Conservation (phyloP, 1,140 invertebrate genomes). For the Pantala flavescens region DNA sequence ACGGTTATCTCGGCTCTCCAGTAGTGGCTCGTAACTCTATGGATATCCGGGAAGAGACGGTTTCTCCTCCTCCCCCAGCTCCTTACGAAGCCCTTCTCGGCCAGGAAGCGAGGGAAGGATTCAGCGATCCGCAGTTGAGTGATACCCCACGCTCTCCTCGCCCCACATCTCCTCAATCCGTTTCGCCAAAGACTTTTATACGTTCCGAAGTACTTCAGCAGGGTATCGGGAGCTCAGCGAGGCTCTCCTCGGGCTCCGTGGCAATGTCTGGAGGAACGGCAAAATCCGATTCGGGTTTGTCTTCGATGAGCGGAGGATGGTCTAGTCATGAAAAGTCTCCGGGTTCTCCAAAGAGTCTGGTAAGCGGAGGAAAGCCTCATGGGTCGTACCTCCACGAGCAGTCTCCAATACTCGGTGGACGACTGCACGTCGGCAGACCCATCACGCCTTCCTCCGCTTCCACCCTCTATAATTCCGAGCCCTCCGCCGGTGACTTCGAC, state of each 20-base stretch:
- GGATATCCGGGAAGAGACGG: neutral
- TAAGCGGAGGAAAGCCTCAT: neutral
- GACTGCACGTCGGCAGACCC: slow-evolving; percentile 25
- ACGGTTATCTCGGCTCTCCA: slow-evolving; percentile 46
- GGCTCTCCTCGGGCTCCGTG: neutral
- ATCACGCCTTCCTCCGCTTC: neutral
- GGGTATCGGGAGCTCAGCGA: neutral
- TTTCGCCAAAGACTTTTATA: slow-evolving; percentile 40
- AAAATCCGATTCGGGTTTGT: slow-evolving; percentile 72
- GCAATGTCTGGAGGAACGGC: slow-evolving; percentile 39
- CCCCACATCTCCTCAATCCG: slow-evolving; percentile 58
- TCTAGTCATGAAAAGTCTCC: slow-evolving; percentile 74
- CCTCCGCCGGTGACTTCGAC: slow-evolving; percentile 28
- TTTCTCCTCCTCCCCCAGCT: slow-evolving; percentile 61
- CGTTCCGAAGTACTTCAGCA: neutral
- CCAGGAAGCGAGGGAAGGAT: slow-evolving; percentile 30
- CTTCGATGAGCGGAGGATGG: slow-evolving; percentile 69
- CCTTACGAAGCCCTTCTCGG: slow-evolving; percentile 44
- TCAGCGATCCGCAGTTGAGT: neutral
- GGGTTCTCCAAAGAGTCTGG: slow-evolving; percentile 48
- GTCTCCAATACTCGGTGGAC: slow-evolving; percentile 30
- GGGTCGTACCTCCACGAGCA: neutral
- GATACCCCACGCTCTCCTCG: slow-evolving; percentile 51
- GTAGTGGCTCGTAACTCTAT: slow-evolving; percentile 35
- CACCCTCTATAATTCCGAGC: neutral